Evolutionary conservation across 2,888 invertebrate genomes (phyloP), one percentile per base, ranked within the genome.

Genomic region (Andrena minutula): DNA sequence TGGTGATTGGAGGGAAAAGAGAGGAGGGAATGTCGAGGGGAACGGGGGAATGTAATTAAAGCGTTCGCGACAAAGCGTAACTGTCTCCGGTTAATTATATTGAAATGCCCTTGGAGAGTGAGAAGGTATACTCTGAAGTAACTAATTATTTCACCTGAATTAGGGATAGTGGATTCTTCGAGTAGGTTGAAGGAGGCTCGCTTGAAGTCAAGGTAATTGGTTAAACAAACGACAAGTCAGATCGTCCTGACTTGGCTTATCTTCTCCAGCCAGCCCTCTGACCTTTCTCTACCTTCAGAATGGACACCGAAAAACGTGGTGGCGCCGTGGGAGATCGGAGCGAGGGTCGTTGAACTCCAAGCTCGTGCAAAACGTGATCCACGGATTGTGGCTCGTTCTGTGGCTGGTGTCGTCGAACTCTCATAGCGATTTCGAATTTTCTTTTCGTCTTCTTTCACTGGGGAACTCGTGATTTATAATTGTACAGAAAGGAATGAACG

Each of bases 281-380:
- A 70, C 75, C 77, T 77, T 77, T 76, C 75, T 1, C 73, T 80
- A 77, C 76, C 83, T 85, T 73, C 32, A 70, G 76, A 64, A 75
- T 61, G 70, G 49, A 41, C 68, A 35, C 68, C 65, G 56, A 82
- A 87, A 87, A 82, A 53, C 76, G 51, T 70, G 8, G 56, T 35
- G 58, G 75, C 76, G 60, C 75, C 65, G 60, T 74, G 66, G 77
- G 72, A 76, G 76, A 84, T 79, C 79, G 64, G 30, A 63, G n/a
- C 32, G 7, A 12, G 47, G 85, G 82, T 86, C 83, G 78, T 83
- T 85, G 86, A 88, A 85, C 88, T 74, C 65, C 53, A 65, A 56
- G 68, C 69, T 77, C 86, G 82, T 83, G 83, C 86, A 85, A 69
- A 86, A 83, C 86, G 80, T 88, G 88, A 85, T 82, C 82, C 79